phyloP scores from a whole-genome alignment of 2,797 vertebrate genomes.

The Brachyrhaphis roseni region DNA sequence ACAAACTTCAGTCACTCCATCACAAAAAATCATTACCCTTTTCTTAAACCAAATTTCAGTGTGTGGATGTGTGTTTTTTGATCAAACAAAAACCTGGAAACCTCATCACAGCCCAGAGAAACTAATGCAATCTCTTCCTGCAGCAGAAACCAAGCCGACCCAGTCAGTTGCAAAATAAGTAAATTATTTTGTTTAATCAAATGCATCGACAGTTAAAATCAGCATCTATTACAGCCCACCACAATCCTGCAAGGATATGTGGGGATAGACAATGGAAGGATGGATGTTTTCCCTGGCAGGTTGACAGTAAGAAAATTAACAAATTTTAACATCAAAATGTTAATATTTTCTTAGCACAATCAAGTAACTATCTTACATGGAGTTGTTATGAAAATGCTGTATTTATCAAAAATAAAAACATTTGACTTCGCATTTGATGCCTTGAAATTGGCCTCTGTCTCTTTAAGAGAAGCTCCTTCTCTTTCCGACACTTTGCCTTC shows the following conservation, averaged over 20 bases:
- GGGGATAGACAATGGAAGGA: not conserved
- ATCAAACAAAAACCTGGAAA: not conserved
- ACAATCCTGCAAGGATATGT: no score
- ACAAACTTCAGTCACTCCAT: constrained; percentile 57
- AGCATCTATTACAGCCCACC: not conserved
- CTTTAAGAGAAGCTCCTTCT: no score
- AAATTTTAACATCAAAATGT: not conserved
- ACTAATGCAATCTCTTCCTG: not conserved
- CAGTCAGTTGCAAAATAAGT: not conserved
- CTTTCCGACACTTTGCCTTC: no score
- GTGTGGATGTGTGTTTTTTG: not conserved
- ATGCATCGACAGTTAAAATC: not conserved
- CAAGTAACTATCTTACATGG: no score
- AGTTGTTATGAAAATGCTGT: no score
- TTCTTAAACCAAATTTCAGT: constrained; percentile 6
- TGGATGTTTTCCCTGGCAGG: not conserved
- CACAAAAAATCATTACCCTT: constrained; percentile 21
- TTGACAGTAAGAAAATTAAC: not conserved
- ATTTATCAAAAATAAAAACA: no score
- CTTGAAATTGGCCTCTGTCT: no score
- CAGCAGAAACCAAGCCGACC: not conserved
- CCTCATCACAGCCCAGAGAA: not conserved
- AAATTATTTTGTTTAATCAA: not conserved
- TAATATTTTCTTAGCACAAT: no score
- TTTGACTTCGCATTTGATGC: no score